Conservation (phyloP, 2,888 invertebrate species). For the Chromoteleia sp. region DNA sequence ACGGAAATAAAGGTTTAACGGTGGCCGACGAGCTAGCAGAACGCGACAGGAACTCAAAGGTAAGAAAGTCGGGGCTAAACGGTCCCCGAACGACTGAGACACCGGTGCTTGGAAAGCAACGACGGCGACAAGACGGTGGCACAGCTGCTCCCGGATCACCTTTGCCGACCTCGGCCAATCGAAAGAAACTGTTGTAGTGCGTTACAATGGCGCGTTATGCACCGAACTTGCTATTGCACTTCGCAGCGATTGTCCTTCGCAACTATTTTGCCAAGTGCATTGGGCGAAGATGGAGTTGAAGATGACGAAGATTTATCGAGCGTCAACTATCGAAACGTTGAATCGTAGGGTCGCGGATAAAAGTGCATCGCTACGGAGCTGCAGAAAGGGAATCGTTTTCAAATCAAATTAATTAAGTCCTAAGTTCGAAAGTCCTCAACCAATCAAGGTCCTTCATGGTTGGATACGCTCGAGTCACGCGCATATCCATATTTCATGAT, state of each 20-base stretch:
- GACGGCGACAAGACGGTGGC: slow-evolving; percentile 16
- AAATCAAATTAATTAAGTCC: not conserved
- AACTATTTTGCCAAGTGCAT: slow-evolving; percentile 43
- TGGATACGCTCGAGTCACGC: slow-evolving; percentile 30
- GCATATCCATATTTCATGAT: slow-evolving; percentile 52
- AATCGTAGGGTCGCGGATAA: too few species aligned
- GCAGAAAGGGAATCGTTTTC: not conserved
- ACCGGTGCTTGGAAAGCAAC: slow-evolving; percentile 40
- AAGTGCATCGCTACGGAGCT: too few species aligned
- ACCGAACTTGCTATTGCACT: slow-evolving; percentile 18
- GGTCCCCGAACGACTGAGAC: slow-evolving; percentile 73
- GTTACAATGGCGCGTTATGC: slow-evolving; percentile 22
- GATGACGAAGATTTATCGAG: too few species aligned
- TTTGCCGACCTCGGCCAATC: slow-evolving; percentile 57
- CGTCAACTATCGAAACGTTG: not conserved
- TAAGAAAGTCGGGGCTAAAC: slow-evolving; percentile 64
- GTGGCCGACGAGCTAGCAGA: too few species aligned
- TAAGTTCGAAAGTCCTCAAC: slow-evolving; percentile 22
- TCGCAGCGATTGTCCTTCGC: slow-evolving; percentile 35
- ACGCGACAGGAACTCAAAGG: not conserved
- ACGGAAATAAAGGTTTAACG: too few species aligned
- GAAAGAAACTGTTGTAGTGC: slow-evolving; percentile 9
- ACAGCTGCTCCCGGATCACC: slow-evolving; percentile 45
- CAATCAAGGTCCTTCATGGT: slow-evolving; percentile 60
- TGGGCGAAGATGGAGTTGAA: too few species aligned